Conservation (phyloP, 2,888 invertebrate species). For the Eupithecia subumbrata region DNA sequence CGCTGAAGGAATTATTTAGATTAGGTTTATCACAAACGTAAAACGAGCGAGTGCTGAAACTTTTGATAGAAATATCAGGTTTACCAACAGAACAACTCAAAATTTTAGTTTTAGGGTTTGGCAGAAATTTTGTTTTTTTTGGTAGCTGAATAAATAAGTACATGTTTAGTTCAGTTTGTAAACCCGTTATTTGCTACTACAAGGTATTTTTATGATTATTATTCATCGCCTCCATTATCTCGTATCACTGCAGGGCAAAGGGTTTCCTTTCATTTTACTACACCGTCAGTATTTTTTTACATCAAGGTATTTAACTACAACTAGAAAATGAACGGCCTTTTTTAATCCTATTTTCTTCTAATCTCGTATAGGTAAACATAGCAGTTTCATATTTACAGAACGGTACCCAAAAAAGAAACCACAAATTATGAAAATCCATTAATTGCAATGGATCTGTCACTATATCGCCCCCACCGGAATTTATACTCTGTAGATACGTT, state of each 20-base stretch:
- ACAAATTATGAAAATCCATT: constrained; percentile 33
- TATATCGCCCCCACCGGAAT: constrained; percentile 44
- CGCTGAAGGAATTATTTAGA: neutral
- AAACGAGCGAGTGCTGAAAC: neutral
- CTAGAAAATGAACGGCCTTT: neutral
- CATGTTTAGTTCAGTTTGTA: neutral
- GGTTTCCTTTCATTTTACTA: neutral
- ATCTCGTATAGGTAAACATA: neutral
- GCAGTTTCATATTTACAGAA: neutral
- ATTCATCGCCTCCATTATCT: too few species aligned
- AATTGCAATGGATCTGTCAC: constrained; percentile 36
- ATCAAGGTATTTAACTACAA: neutral
- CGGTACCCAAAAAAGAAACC: neutral
- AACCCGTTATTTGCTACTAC: neutral
- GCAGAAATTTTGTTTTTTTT: neutral
- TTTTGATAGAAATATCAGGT: neutral
- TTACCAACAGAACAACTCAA: neutral
- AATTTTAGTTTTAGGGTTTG: neutral
- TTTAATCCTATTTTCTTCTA: neutral
- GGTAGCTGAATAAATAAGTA: neutral
- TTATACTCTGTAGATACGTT: constrained; percentile 56
- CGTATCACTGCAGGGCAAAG: neutral
- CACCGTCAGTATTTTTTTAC: neutral
- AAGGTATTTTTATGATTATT: neutral
- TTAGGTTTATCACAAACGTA: neutral